Base-by-base conservation (phyloP, 2,888 invertebrate genomes). In the Uloborus plumipes region DNA sequence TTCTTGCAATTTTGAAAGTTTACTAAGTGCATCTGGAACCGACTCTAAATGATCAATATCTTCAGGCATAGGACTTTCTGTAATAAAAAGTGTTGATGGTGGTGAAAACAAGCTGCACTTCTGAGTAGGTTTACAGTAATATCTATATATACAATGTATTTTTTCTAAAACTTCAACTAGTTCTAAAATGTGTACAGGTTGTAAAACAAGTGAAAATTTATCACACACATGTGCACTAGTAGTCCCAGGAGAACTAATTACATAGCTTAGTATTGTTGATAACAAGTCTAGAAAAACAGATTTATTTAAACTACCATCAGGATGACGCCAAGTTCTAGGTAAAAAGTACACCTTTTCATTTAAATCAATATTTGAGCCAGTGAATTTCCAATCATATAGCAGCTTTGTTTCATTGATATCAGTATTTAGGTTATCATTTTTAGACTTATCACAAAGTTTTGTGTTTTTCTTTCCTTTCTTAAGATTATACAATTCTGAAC, bases 261-360 rank as follows among this genome's bases (percentile, higher is more conserved):
- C 91, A 86, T 93, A 91, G 4, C 92, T 91, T 77, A 94, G 88
- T 75, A 94, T 88, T 14, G 92, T 91, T 64, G 92, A 92, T 76
- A 94, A 87, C 92, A 94, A 93, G 77, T 92, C 91, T 86, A 93
- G 92, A 49, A 95, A 89, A 4, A 93, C 91, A 22, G 92, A 90
- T 15, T 92, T 90, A 89, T 94, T 94, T 14, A 95, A 87, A 0
- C 91, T 90, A 2, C 94, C 94, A 88, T 94, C 93, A 1, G 94
- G 91, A 84, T 93, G 91, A 75, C 93, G 92, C 95, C 95, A 95
- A 0, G 94, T 94, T 80, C 92, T 90, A 11, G 89, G 88, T 3
- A 88, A 72, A 55, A 89, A 87, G 15, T 69, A 66, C 16, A 73
- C 53, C 22, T 53, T 39, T n/a, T 71, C 26, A 49, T 15, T 47